Evolutionary conservation across 2,797 vertebrate genomes (phyloP).

Genomic region (Cossypha dichroa): DNA sequence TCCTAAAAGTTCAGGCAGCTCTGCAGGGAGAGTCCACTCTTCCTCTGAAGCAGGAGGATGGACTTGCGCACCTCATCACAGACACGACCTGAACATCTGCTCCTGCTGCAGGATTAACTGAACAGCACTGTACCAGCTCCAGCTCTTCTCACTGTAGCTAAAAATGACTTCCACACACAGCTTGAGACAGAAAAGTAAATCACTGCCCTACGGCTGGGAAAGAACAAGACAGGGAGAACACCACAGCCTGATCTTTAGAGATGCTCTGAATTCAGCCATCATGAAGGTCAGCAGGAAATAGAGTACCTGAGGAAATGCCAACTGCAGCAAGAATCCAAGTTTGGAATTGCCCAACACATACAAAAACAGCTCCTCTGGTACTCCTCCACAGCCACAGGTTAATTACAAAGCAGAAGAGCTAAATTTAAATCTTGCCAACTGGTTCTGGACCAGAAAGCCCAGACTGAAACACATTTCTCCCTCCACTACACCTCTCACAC

Average conservation of each 20-base stretch:
- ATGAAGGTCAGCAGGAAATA: not conserved
- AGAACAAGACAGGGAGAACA: not conserved
- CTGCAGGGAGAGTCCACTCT: not conserved
- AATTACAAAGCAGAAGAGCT: not conserved
- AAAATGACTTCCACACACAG: constrained; percentile 24
- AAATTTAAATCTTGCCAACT: not conserved
- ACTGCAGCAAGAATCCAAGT: not conserved
- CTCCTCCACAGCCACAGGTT: not conserved
- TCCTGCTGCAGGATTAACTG: not conserved
- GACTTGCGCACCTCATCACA: not conserved
- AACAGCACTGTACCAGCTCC: not conserved
- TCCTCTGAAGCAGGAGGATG: not conserved
- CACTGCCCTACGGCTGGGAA: not conserved
- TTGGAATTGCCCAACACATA: not conserved
- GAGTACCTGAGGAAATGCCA: not conserved
- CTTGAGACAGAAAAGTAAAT: constrained; percentile 32
- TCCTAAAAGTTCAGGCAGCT: not conserved
- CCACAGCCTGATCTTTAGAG: not conserved
- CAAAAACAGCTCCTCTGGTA: not conserved
- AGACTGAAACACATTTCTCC: not conserved
- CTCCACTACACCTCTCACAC: not conserved
- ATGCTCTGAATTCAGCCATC: not conserved
- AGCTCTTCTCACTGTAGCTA: not conserved
- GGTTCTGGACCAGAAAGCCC: not conserved
- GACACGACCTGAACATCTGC: not conserved